A percentile compares a stretch with the other conserved stretches of the same genome.
Evolutionary conservation across 2,113 vertebrate genomes (phyloP).

Genomic region (Chaenogobius annularis): DNA sequence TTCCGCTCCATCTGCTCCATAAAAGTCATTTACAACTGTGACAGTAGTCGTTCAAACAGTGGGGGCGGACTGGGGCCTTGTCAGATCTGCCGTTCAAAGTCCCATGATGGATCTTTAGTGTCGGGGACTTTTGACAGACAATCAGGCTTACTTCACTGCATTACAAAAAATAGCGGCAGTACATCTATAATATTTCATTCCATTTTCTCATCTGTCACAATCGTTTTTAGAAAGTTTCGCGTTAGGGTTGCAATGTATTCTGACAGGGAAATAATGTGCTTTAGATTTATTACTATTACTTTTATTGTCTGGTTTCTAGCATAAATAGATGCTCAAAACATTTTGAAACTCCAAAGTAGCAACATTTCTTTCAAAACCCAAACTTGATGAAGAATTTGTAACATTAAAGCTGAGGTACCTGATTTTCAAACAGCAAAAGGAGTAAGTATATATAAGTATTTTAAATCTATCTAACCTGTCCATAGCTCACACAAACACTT

Average conservation of each 20-base stretch:
- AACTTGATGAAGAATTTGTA: too few relatives aligned
- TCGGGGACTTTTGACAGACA: background rate
- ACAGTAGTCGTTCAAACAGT: background rate
- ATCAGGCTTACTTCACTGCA: background rate
- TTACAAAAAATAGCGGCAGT: background rate
- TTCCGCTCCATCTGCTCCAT: conserved; percentile 11
- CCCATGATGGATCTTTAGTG: background rate
- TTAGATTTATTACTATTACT: background rate
- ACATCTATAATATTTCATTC: background rate
- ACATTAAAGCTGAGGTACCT: too few relatives aligned
- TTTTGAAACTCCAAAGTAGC: too few relatives aligned
- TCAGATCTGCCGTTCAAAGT: conserved; percentile 2
- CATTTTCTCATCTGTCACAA: background rate
- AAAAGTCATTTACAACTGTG: conserved; percentile 10
- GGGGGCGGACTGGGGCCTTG: background rate
- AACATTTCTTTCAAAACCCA: too few relatives aligned
- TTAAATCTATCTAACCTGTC: too few relatives aligned
- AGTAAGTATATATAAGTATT: too few relatives aligned
- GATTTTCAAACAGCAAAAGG: too few relatives aligned
- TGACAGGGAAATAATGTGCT: background rate
- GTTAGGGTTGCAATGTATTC: background rate
- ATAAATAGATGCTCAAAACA: background rate
- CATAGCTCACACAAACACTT: too few relatives aligned
- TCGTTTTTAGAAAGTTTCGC: background rate
- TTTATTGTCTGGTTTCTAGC: background rate